Conservation (phyloP, 1,140 invertebrate species). For the Papilio helenus region DNA sequence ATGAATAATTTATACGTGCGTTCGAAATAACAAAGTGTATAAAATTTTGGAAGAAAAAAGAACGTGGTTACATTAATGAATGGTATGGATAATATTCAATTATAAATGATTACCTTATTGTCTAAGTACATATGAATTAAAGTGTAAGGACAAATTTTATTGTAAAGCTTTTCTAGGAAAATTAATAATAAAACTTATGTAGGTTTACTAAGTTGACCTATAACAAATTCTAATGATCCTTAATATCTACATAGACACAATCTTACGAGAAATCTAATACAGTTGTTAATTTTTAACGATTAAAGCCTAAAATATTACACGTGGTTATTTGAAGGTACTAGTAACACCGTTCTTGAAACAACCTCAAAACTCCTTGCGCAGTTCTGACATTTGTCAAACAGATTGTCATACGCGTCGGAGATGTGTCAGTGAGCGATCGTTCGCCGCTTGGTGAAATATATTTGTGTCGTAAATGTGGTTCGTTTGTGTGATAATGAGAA, state of each 20-base stretch:
- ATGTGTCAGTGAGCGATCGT: slow-evolving; percentile 78
- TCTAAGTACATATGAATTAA: not conserved
- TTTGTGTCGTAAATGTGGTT: slow-evolving; percentile 77
- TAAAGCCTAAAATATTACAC: slow-evolving; percentile 17
- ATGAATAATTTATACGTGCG: not conserved
- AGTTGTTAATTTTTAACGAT: not conserved
- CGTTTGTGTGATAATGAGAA: slow-evolving; percentile 78
- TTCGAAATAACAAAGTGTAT: not conserved
- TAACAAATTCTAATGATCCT: no score
- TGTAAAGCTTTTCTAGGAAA: not conserved
- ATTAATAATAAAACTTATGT: not conserved
- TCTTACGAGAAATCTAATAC: no score
- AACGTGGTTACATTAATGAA: not conserved
- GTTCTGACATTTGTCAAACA: slow-evolving; percentile 64
- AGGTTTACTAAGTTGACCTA: no score
- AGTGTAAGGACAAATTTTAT: not conserved
- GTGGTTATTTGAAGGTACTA: not conserved
- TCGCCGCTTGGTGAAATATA: slow-evolving; percentile 61
- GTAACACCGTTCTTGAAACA: slow-evolving; percentile 27
- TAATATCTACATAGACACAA: no score
- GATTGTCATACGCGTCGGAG: slow-evolving; percentile 78
- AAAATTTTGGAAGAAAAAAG: not conserved
- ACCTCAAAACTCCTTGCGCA: slow-evolving; percentile 39
- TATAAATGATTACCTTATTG: no score
- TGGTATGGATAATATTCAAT: no score